These are phyloP conservation scores for Podabrus alpinus DNA, from an alignment of 2,888 invertebrate species.

Conservation along the genomic window DNA sequence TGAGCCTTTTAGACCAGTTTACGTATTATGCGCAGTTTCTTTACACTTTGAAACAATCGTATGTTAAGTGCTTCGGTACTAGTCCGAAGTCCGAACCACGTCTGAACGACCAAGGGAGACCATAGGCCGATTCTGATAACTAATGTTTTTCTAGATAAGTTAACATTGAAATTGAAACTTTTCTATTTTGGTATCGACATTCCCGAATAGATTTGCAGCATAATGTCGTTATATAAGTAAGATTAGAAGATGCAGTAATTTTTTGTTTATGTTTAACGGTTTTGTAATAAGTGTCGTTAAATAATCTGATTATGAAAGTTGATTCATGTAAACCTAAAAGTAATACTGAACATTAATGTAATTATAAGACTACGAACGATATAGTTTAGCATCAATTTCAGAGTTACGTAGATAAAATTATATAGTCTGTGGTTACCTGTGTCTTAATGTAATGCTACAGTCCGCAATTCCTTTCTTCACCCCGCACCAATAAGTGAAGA, in stretches of 20 bases:
- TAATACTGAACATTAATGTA: background rate
- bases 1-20: too few species aligned
- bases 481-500: slow-evolving; percentile 18
- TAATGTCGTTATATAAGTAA: background rate
- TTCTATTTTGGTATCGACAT: too few species aligned
- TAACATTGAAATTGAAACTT: too few species aligned
- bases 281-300: background rate
- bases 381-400: background rate
- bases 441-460: slow-evolving; percentile 15
- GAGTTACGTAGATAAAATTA: background rate
- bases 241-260: background rate
- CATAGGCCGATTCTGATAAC: too few species aligned
- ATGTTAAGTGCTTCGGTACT: too few species aligned
- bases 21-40: too few species aligned
- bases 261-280: background rate
- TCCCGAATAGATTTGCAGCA: too few species aligned
- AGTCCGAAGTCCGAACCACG: too few species aligned
- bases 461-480: slow-evolving; percentile 18
- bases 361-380: background rate
- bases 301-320: background rate
- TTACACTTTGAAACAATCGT: too few species aligned
- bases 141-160: too few species aligned
- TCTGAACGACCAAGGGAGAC: too few species aligned
- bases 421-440: slow-evolving; percentile 14
- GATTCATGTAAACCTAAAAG: background rate